A percentile compares a stretch with the other conserved stretches of the same genome.
These are phyloP conservation scores for Agapostemon virescens DNA, from an alignment of 2,888 invertebrate species.

Conservation along the genomic window DNA sequence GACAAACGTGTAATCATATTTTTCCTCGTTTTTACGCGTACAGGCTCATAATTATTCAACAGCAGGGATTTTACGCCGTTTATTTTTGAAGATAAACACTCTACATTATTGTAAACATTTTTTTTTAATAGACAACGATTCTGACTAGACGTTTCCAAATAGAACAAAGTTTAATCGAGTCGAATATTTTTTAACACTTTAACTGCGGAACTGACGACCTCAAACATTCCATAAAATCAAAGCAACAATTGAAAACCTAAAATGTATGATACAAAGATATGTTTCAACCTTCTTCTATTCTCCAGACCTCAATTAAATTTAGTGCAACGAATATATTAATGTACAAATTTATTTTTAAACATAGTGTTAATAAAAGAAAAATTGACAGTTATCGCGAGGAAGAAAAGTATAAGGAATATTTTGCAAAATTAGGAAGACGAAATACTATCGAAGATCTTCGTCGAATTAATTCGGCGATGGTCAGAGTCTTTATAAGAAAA, in stretches of 20 bases:
- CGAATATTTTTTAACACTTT: too few species aligned
- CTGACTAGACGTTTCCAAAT: too few species aligned
- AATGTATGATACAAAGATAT: too few species aligned
- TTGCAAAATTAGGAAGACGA: background rate
- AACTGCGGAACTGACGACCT: too few species aligned
- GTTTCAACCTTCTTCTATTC: too few species aligned
- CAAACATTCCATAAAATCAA: too few species aligned
- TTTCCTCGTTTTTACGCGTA: background rate
- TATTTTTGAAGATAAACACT: background rate
- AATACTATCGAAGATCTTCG: background rate
- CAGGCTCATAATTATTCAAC: background rate
- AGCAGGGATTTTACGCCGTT: background rate
- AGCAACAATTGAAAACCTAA: too few species aligned
- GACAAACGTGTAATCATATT: background rate
- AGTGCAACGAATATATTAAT: too few species aligned
- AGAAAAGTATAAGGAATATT: background rate
- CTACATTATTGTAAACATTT: background rate
- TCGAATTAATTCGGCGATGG: background rate
- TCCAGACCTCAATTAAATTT: too few species aligned
- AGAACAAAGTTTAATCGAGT: too few species aligned
- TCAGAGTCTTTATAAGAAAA: background rate
- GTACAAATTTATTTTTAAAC: too few species aligned
- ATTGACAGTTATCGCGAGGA: background rate
- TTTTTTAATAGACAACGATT: background rate
- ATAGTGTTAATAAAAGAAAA: background rate